phyloP scores from a whole-genome alignment of 2,113 vertebrate species.

The Donacobius atricapilla region DNA sequence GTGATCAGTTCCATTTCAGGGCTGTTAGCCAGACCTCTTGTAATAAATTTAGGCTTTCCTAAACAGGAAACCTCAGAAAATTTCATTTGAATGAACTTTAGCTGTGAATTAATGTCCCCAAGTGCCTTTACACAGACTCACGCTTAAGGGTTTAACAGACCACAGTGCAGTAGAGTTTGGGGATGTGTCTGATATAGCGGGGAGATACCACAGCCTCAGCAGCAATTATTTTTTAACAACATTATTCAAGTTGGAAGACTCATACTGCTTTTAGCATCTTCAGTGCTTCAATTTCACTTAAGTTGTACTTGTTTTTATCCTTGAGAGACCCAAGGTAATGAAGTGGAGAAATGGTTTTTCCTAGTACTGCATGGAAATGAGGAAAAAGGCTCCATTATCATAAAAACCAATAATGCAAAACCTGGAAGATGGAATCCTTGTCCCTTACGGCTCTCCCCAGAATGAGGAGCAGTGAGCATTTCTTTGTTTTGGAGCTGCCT shows the following conservation, averaged over 20 bases:
- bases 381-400: background rate
- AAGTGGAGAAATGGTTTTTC: background rate
- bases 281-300: background rate
- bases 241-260: background rate
- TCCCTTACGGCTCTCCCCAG: background rate
- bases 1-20: background rate
- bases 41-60: conserved; percentile 9
- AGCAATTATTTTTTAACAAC: background rate
- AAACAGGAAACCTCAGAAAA: conserved; percentile 37
- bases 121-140: background rate
- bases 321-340: background rate
- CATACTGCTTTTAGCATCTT: background rate
- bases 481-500: background rate
- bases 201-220: background rate
- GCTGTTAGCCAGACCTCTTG: background rate
- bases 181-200: background rate
- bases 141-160: background rate
- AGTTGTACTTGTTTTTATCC: background rate
- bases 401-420: background rate
- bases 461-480: background rate
- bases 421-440: background rate
- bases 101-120: background rate
- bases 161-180: background rate
- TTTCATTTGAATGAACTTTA: conserved; percentile 1
- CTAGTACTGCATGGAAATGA: background rate